phyloP scores from a whole-genome alignment of 35 echinoderm and acorn worm species.

The Heliocidaris erythrogramma region DNA sequence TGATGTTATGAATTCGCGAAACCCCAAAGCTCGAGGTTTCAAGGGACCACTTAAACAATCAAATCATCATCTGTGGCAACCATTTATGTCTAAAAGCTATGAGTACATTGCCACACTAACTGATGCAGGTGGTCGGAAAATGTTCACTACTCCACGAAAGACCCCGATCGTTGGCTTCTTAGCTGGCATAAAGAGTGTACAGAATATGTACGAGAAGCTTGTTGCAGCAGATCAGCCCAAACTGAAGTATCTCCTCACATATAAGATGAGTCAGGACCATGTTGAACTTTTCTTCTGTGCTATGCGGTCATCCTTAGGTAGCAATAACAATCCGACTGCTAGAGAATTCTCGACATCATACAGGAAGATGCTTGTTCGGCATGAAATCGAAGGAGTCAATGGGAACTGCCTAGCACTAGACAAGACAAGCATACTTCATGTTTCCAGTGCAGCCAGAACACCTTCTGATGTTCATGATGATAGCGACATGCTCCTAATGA shows the following conservation, averaged over 20 bases:
- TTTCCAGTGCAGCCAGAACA: not conserved
- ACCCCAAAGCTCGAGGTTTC: constrained; percentile 51
- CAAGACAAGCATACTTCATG: constrained; percentile 30
- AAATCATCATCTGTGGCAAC: constrained; percentile 31
- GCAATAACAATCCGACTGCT: no score
- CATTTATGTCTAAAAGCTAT: constrained; percentile 16
- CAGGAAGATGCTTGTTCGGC: constrained; percentile 46
- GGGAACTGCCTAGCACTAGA: constrained; percentile 46
- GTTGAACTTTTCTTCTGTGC: constrained; percentile 73
- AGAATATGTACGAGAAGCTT: constrained; percentile 22
- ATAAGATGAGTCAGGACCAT: constrained; percentile 74
- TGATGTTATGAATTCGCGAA: constrained; percentile 73
- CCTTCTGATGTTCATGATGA: not conserved
- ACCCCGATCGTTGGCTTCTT: constrained; percentile 68
- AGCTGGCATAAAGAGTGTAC: constrained; percentile 59
- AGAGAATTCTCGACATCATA: constrained; percentile 51
- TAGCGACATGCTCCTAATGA: constrained; percentile 30
- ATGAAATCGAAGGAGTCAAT: constrained; percentile 31
- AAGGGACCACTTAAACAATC: constrained; percentile 41
- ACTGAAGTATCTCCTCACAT: constrained; percentile 61
- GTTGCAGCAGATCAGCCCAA: not conserved
- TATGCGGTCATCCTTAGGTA: no score
- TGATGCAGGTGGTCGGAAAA: constrained; percentile 19
- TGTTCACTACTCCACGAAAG: constrained; percentile 39
- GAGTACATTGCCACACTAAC: constrained; percentile 27